These are phyloP conservation scores for Aporrectodea caliginosa DNA, from an alignment of 1,140 invertebrate genomes.

Conservation along the genomic window DNA sequence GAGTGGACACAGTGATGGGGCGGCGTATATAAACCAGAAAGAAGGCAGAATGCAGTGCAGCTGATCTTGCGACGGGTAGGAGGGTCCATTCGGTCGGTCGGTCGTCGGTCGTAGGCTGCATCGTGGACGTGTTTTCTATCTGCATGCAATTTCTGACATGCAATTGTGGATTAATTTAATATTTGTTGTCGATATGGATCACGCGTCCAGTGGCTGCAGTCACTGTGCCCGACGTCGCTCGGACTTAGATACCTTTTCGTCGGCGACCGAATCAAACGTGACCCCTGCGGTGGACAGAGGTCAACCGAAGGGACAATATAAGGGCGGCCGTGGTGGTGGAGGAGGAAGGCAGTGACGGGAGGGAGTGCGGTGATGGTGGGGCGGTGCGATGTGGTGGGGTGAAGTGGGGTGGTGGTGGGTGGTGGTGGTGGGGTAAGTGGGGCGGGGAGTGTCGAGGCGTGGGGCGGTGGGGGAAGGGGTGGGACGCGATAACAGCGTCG, in stretches of 20 bases:
- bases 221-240: no score
- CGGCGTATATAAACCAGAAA: no score
- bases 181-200: not conserved
- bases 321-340: no score
- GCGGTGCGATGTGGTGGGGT: not conserved
- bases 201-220: not conserved
- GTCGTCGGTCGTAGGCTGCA: no score
- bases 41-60: no score
- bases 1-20: no score
- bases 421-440: no score
- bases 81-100: no score
- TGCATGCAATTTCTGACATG: conserved; percentile 2
- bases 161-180: conserved; percentile 3
- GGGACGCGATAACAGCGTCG: not conserved
- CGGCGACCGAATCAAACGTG: not conserved
- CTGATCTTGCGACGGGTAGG: no score
- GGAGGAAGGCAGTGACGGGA: not conserved
- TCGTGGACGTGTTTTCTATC: not conserved
- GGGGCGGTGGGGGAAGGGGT: not conserved
- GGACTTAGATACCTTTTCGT: not conserved
- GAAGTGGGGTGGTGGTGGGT: not conserved
- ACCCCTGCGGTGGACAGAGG: not conserved
- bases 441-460: not conserved
- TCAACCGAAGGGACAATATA: no score
- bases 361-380: no score